Conservation (phyloP, 37 sponge, comb jelly and placozoan species). For the Eunapius fragilis region DNA sequence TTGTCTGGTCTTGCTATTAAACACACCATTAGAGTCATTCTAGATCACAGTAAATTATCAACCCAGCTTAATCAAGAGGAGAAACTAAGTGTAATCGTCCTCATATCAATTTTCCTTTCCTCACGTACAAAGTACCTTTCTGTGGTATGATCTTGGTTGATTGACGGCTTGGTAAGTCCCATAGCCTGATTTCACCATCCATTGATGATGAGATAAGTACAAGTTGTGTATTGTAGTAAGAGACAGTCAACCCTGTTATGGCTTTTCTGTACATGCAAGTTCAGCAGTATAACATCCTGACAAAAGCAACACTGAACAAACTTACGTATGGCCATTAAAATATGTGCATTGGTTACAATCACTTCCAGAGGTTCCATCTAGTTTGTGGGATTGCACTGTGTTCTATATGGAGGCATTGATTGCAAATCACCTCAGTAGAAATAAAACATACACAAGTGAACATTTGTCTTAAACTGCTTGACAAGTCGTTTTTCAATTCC, state of each 20-base stretch:
- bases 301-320: background rate
- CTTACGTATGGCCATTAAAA: slow-evolving; percentile 34
- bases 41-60: too few species aligned
- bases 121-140: slow-evolving; percentile 58
- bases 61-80: too few species aligned
- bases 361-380: background rate
- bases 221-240: slow-evolving; percentile 29
- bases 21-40: too few species aligned
- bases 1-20: too few species aligned
- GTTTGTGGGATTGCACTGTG: background rate
- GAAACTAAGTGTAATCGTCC: too few species aligned
- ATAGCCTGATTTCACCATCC: slow-evolving; percentile 61
- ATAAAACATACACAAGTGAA: too few species aligned
- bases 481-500: too few species aligned
- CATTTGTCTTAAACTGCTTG: too few species aligned
- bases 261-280: slow-evolving; percentile 51
- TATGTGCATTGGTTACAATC: background rate
- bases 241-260: slow-evolving; percentile 58
- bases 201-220: slow-evolving; percentile 44
- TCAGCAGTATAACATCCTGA: background rate
- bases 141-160: slow-evolving; percentile 24
- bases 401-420: background rate
- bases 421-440: background rate
- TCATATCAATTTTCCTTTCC: too few species aligned
- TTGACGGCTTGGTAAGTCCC: slow-evolving; percentile 80